Base-by-base conservation (phyloP, 2,113 vertebrate genomes). In the Menura novaehollandiae region DNA sequence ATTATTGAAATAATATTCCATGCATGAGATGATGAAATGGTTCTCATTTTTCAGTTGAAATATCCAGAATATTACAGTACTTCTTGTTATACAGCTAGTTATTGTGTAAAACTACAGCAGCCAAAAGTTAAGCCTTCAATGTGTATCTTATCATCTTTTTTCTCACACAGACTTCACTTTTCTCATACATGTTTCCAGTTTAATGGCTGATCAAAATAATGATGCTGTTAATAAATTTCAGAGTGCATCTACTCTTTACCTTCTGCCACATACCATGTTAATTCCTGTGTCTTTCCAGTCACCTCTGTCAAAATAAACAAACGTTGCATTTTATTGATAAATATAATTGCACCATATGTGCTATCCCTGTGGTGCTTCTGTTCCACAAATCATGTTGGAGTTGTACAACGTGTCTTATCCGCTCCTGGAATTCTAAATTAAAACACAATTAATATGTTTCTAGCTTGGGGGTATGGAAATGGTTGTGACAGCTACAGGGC, bases 281-380 rank as follows among this genome's bases (percentile, higher is more conserved):
- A 56, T 43, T 91, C 69, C 46, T 10, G 3, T 14, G n/a, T 24
- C 56, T 84, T 94, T 51, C 16, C 66, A 27, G 4, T 62, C 46
- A 85, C 35, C 52, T n/a, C 51, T 82, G 60, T 95, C 66, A 81
- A 81, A 96, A 93, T 59, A 51, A 6, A 43, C 24, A 91, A 85
- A 88, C 7, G 7, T 41, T 85, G 28, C 11, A 18, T 64, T 39
- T 59, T 30, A 67, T 13, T 41, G 39, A 23, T 23, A 93, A 95
- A 30, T 28, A 53, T 41, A 78, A 71, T 52, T 60, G 11, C 22
- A 82, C 26, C 15, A n/a, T 13, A 37, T 0, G 0, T 33, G 7
- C 11, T 77, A 80, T 19, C 32, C 19, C 27, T 58, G 11, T 2
- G 2, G 46, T 51, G 6, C 9, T 30, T 30, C 26, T 41, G 7